phyloP scores from a whole-genome alignment of 2,888 invertebrate genomes.

The Eurytoma californica region DNA sequence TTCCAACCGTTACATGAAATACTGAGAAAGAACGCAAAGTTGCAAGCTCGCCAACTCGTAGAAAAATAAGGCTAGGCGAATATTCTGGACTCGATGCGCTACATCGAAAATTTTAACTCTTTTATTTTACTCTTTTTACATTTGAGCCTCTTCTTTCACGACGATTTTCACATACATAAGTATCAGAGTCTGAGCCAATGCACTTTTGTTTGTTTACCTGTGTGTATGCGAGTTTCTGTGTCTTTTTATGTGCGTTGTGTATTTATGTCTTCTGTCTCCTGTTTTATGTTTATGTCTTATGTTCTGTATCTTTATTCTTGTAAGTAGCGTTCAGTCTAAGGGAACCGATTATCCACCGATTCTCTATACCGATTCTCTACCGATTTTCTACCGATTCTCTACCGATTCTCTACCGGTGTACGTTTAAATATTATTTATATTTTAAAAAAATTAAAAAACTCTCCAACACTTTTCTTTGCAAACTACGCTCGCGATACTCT shows the following conservation, averaged over 20 bases:
- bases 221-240: neutral
- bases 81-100: constrained; percentile 61
- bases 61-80: constrained; percentile 72
- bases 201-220: too few relatives aligned
- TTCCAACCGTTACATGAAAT: constrained; percentile 62
- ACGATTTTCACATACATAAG: neutral
- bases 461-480: constrained; percentile 1
- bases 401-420: too few relatives aligned
- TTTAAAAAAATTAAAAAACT: constrained; percentile 56
- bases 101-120: constrained; percentile 19
- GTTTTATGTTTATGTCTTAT: constrained; percentile 17
- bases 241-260: neutral
- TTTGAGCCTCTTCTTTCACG: constrained; percentile 53
- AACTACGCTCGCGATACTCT: neutral
- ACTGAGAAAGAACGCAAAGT: constrained; percentile 69
- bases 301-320: constrained; percentile 28
- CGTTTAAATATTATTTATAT: constrained; percentile 15
- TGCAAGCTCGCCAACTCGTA: constrained; percentile 61
- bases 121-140: constrained; percentile 1
- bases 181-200: too few relatives aligned
- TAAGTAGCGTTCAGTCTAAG: constrained; percentile 49
- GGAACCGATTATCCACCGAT: constrained; percentile 53
- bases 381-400: constrained; percentile 24
- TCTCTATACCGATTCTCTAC: constrained; percentile 40
- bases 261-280: neutral